Conservation (phyloP, 2,797 vertebrate genomes). For the Chloroceryle inda region DNA sequence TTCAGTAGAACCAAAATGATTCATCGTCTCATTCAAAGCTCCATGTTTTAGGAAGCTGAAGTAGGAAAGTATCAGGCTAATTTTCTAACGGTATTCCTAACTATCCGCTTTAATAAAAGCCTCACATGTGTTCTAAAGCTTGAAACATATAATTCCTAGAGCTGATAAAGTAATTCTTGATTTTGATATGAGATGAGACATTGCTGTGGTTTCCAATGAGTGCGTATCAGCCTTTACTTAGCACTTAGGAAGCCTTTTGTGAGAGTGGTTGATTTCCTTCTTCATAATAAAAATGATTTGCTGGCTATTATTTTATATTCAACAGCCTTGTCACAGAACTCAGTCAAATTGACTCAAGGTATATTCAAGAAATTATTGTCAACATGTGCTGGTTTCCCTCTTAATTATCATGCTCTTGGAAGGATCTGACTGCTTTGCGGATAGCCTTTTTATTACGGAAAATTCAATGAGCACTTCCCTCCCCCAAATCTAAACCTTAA, state of each 20-base stretch:
- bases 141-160: neutral
- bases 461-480: fast-evolving
- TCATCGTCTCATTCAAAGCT: neutral
- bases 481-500: neutral
- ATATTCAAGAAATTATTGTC: neutral
- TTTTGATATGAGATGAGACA: neutral
- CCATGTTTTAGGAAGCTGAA: neutral
- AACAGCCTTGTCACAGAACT: slow-evolving; percentile 1
- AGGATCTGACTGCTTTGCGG: neutral
- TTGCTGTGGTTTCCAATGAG: neutral
- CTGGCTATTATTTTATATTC: slow-evolving; percentile 4
- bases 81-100: neutral
- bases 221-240: neutral
- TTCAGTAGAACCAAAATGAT: neutral
- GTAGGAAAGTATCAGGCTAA: neutral
- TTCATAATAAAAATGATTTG: slow-evolving; percentile 49
- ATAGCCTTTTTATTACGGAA: neutral
- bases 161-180: neutral
- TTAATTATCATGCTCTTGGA: neutral
- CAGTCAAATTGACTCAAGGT: neutral
- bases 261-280: neutral
- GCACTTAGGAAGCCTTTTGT: neutral
- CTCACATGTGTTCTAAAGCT: neutral
- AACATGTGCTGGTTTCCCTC: neutral
- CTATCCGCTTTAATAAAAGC: neutral